phyloP scores from a whole-genome alignment of 2,888 invertebrate species.

The Drosophila algonquin region DNA sequence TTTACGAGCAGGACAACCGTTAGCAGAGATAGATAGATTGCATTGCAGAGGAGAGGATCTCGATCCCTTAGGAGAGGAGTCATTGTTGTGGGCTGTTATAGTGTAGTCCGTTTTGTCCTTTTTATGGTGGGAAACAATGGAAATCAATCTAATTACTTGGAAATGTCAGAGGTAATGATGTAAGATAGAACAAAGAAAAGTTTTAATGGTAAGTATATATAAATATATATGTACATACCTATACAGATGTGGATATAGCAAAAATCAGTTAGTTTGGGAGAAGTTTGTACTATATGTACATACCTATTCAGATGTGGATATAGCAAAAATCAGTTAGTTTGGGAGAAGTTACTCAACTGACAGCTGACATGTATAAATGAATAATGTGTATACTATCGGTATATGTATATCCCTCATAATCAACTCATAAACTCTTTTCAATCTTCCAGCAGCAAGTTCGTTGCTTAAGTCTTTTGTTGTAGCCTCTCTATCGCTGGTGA shows the following conservation, averaged over 20 bases:
- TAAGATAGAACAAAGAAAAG: constrained; percentile 26
- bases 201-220: constrained; percentile 5
- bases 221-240: background rate
- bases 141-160: constrained; percentile 63
- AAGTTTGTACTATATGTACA: too few species aligned
- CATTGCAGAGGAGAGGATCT: background rate
- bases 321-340: too few species aligned
- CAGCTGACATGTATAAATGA: constrained; percentile 14
- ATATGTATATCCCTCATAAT: constrained; percentile 7
- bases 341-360: background rate
- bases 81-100: constrained; percentile 38
- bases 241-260: too few species aligned
- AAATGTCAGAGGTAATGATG: constrained; percentile 57
- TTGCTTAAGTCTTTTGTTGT: constrained; percentile 74
- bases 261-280: background rate
- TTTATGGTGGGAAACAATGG: constrained; percentile 61
- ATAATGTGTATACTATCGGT: background rate
- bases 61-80: background rate
- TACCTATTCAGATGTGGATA: too few species aligned
- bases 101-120: constrained; percentile 15
- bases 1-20: constrained; percentile 67
- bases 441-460: constrained; percentile 59
- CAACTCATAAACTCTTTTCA: constrained; percentile 7
- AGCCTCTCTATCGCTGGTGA: constrained; percentile 30
- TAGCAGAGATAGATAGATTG: constrained; percentile 43